Evolutionary conservation across 2,113 vertebrate genomes (phyloP).

Genomic region (Mugil cephalus): DNA sequence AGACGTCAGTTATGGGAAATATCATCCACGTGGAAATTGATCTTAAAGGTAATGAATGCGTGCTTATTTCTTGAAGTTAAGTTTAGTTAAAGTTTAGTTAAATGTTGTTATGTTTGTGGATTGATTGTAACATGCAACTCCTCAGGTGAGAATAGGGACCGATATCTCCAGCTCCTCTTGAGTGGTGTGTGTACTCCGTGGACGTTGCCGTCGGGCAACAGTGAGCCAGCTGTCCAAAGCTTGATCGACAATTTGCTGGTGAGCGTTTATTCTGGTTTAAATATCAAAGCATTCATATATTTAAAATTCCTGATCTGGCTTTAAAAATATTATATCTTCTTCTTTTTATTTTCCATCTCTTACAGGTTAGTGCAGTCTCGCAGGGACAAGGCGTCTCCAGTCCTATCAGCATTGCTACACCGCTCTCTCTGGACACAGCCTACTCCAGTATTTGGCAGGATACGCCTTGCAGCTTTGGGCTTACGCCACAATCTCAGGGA

Average conservation of each 20-base stretch:
- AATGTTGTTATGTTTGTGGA: neutral
- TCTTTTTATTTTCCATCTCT: constrained; percentile 9
- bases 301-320: neutral
- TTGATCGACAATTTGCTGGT: constrained; percentile 88
- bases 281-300: neutral
- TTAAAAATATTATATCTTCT: neutral
- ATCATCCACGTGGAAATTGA: constrained; percentile 97
- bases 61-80: neutral
- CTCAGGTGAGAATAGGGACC: constrained; percentile 92
- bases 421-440: constrained; percentile 96
- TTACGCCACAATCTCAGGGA: constrained; percentile 91
- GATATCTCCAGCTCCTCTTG: constrained; percentile 92
- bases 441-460: constrained; percentile 97
- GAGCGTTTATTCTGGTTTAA: constrained; percentile 19
- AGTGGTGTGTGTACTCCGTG: constrained; percentile 92
- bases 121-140: neutral
- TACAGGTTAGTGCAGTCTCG: constrained; percentile 73
- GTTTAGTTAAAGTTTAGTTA: too few relatives aligned
- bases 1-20: constrained; percentile 98
- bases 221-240: constrained; percentile 82
- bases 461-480: constrained; percentile 93
- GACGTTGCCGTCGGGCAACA: constrained; percentile 90
- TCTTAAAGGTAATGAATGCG: constrained; percentile 88
- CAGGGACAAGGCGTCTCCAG: constrained; percentile 85
- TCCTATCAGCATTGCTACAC: constrained; percentile 89